Evolutionary conservation across 2,888 invertebrate genomes (phyloP).

Genomic region (Macrostomum cliftonense): DNA sequence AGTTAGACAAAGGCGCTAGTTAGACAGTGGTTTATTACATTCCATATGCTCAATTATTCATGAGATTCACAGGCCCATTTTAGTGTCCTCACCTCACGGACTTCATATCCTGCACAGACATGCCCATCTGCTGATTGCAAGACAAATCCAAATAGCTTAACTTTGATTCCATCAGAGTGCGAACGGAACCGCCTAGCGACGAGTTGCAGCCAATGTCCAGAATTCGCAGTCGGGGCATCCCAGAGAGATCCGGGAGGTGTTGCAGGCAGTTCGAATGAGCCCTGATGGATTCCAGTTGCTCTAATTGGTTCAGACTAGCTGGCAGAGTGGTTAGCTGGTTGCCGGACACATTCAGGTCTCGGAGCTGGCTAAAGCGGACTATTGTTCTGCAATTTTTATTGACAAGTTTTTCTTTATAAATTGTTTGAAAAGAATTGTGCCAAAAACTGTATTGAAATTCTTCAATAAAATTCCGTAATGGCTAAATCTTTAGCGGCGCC

Average conservation of each 20-base stretch:
- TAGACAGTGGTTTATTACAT: too few relatives aligned
- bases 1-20: too few relatives aligned
- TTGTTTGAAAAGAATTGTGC: too few relatives aligned
- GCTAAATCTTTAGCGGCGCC: too few relatives aligned
- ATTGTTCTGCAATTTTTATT: too few relatives aligned
- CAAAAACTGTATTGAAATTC: too few relatives aligned
- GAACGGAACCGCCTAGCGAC: slow-evolving; percentile 27
- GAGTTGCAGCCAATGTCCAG: slow-evolving; percentile 39
- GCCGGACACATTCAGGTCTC: slow-evolving; percentile 37
- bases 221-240: slow-evolving; percentile 20
- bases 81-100: slow-evolving; percentile 22
- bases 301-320: slow-evolving; percentile 25
- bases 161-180: slow-evolving; percentile 31
- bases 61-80: too few relatives aligned
- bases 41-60: too few relatives aligned
- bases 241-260: slow-evolving; percentile 34
- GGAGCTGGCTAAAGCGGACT: slow-evolving; percentile 22
- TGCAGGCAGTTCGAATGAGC: slow-evolving; percentile 37
- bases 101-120: slow-evolving; percentile 25
- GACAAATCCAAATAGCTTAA: slow-evolving; percentile 38
- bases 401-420: too few relatives aligned
- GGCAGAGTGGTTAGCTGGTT: slow-evolving; percentile 34
- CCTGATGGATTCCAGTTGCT: slow-evolving; percentile 31
- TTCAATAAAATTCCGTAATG: too few relatives aligned
- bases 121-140: slow-evolving; percentile 33